Evolutionary conservation across 2,113 vertebrate species (phyloP), one percentile per base, ranked within the genome.

Genomic region (Brachyhypopomus occidentalis): DNA sequence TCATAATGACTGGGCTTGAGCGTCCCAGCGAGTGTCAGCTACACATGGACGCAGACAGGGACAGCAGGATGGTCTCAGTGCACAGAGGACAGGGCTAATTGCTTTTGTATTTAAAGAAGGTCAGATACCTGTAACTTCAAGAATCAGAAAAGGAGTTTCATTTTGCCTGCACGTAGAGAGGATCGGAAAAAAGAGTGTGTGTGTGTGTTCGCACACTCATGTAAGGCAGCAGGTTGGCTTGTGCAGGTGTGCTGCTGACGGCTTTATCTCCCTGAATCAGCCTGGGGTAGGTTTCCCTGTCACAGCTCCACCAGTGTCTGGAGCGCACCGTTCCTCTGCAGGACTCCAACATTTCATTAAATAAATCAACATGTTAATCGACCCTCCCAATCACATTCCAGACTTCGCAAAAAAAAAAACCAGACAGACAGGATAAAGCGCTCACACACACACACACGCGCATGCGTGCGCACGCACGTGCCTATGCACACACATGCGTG

Each of bases 211-310:
- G 78, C 64, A 75, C 80, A 82, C 75, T 79, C 27, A 80, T 16
- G 69, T 66, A 5, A 27, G 75, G 67, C 70, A 80, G 79, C 80
- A 75, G 63, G 89, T 83, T 77, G 69, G 64, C 60, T 70, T 20
- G 75, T 82, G 86, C 89, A 92, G 91, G 91, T 89, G 90, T 87
- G 90, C 78, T 89, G 90, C 82, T 91, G 90, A 90, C 75, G 78
- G 88, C 88, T 91, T 92, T 88, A 92, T 92, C 89, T 88, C 78
- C 23, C 75, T 70, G 80, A 84, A 91, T 91, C 85, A 16, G 79
- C 72, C 72, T 62, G 27, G 69, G 72, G 73, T 45, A 82, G 78
- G 52, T 76, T 84, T 81, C 70, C 73, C 74, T 12, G 45, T 52
- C 45, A 72, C 69, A 73, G 82, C 80, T 52, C 55, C 45, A 72